Evolutionary conservation across 2,888 invertebrate species (phyloP).

Genomic region (Phyllotreta striolata): DNA sequence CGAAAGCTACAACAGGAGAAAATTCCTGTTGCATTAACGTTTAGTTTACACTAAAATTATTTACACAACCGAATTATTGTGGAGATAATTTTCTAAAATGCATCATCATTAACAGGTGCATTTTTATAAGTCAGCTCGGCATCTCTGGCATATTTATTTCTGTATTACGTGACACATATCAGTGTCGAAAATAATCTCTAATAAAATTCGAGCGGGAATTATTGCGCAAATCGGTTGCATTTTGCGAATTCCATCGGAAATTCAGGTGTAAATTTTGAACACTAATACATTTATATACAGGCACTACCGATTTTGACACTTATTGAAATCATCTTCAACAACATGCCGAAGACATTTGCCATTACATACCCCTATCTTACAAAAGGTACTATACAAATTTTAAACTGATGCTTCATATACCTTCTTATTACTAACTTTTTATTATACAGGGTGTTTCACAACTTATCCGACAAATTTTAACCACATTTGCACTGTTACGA

Average conservation of each 20-base stretch:
- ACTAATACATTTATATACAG: conserved; percentile 8
- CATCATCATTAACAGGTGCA: conserved; percentile 1
- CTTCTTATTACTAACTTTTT: too few species aligned
- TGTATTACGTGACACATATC: conserved; percentile 2
- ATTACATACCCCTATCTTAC: conserved; percentile 62
- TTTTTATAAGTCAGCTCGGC: conserved; percentile 8
- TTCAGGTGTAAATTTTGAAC: neutral
- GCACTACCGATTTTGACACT: conserved; percentile 34
- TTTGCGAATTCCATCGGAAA: neutral
- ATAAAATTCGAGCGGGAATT: too few species aligned
- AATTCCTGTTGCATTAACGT: too few species aligned
- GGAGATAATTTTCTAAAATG: too few species aligned
- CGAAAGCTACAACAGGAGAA: too few species aligned
- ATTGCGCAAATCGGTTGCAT: too few species aligned
- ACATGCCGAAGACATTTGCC: conserved; percentile 51
- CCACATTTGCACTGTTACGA: too few species aligned
- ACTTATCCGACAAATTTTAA: too few species aligned
- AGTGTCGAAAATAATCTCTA: neutral
- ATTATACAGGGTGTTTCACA: too few species aligned
- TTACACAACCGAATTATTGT: too few species aligned
- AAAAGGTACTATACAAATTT: conserved; percentile 56
- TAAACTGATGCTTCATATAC: neutral
- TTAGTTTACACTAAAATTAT: too few species aligned
- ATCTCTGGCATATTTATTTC: conserved; percentile 1
- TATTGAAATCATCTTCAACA: conserved; percentile 9